phyloP scores from a whole-genome alignment of 2,797 vertebrate genomes.

The Ctenopoma kingsleyae region DNA sequence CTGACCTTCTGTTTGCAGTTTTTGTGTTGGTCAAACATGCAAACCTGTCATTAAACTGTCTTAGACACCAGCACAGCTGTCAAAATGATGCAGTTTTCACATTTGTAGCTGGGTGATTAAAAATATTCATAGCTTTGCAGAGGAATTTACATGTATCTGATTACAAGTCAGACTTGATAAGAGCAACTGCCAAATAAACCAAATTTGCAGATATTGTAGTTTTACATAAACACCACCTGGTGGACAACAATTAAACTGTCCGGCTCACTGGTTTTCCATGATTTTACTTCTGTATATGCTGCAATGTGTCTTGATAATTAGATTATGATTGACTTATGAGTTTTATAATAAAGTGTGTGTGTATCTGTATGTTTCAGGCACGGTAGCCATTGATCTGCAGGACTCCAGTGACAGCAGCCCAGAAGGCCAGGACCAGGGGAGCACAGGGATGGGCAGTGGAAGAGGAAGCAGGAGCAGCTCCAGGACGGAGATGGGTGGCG shows the following conservation, averaged over 20 bases:
- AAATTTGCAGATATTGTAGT: slow-evolving; percentile 46
- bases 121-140: slow-evolving; percentile 29
- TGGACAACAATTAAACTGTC: slow-evolving; percentile 48
- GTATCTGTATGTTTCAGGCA: slow-evolving; percentile 74
- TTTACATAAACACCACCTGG: slow-evolving; percentile 68
- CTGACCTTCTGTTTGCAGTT: slow-evolving; percentile 46
- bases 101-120: slow-evolving; percentile 24
- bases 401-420: slow-evolving; percentile 88
- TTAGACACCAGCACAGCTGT: slow-evolving; percentile 10
- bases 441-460: slow-evolving; percentile 55
- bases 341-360: not conserved
- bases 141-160: slow-evolving; percentile 33
- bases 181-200: slow-evolving; percentile 35
- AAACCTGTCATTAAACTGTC: slow-evolving; percentile 23
- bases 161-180: slow-evolving; percentile 51
- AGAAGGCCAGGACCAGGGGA: slow-evolving; percentile 76
- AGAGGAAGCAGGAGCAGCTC: slow-evolving; percentile 76
- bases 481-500: slow-evolving; percentile 72
- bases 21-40: slow-evolving; percentile 34
- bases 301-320: not conserved
- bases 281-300: not conserved
- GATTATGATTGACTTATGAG: not conserved
- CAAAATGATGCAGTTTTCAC: slow-evolving; percentile 30
- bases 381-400: slow-evolving; percentile 89
- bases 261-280: not conserved